Base-by-base conservation (phyloP, 1,140 invertebrate genomes). In the Octopus sinensis region DNA sequence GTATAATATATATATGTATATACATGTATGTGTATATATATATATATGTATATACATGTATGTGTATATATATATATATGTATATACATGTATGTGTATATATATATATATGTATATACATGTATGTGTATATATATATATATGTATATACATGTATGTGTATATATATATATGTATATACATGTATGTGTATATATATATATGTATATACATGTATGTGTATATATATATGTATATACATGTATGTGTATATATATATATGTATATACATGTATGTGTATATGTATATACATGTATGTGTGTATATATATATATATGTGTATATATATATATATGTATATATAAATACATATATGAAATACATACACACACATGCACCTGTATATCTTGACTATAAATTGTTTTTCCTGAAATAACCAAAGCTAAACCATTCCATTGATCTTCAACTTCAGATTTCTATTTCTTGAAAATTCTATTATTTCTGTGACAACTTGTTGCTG, bases 111-210 rank as follows among this genome's bases (percentile, higher is more conserved):
- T 62, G 17, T 62, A 62, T 62, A 62, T 62, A 62, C 17, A 62
- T 62, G 17, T 62, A 62, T 62, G 17, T 62, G 17, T 62, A 62
- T 62, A 62, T 62, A 62, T 62, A 62, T 6, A 62, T 6, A 62
- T 6, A 9, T 62, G 56, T 17, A 6, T 6, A 17, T 6, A 6
- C 17, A 62, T 17, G 6, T 9, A 62, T 62, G 17, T 62, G 17
- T 62, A 62, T 62, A 62, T 62, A 62, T 62, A 62, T 62, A 62
- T 62, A 62, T 62, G 17, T 62, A 62, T 62, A 62, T 62, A 62
- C 17, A 62, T 62, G 17, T 62, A 62, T 62, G 17, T 62, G 17
- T 62, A 62, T 62, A 62, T 62, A 62, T 62, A 62, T 62, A 62
- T 62, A 62, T 62, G 17, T 62, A 62, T 17, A 62, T 62, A 62